phyloP scores from a whole-genome alignment of 2,888 invertebrate genomes.

The Griposia aprilina region DNA sequence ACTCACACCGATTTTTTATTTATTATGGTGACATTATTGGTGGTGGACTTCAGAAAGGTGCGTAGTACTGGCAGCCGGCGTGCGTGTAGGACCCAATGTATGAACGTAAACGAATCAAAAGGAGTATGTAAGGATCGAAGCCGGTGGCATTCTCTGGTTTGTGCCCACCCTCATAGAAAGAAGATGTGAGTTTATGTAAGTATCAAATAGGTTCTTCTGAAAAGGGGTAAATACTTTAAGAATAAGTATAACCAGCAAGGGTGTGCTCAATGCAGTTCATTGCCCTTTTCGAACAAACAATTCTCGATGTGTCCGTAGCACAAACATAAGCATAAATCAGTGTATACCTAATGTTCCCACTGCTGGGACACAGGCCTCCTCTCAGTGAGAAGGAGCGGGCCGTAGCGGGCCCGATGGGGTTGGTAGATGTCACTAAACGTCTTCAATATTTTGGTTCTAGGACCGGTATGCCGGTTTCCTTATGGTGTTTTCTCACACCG shows the following conservation, averaged over 20 bases:
- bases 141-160: too few relatives aligned
- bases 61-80: too few relatives aligned
- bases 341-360: neutral
- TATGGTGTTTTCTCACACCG: neutral
- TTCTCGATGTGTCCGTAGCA: neutral
- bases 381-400: neutral
- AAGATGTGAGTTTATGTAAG: too few relatives aligned
- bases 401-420: neutral
- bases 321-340: neutral
- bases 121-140: too few relatives aligned
- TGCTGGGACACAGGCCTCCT: neutral
- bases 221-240: neutral
- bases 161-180: too few relatives aligned
- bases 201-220: neutral
- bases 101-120: too few relatives aligned
- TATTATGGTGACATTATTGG: too few relatives aligned
- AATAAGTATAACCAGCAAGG: too few relatives aligned
- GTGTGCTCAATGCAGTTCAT: too few relatives aligned
- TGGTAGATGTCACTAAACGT: neutral
- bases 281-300: neutral
- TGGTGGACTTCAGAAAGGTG: too few relatives aligned
- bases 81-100: too few relatives aligned
- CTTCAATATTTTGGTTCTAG: neutral
- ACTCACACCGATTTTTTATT: too few relatives aligned
- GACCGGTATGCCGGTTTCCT: neutral